Conservation (phyloP, 2,797 vertebrate genomes). For the Corythornis leucogaster region DNA sequence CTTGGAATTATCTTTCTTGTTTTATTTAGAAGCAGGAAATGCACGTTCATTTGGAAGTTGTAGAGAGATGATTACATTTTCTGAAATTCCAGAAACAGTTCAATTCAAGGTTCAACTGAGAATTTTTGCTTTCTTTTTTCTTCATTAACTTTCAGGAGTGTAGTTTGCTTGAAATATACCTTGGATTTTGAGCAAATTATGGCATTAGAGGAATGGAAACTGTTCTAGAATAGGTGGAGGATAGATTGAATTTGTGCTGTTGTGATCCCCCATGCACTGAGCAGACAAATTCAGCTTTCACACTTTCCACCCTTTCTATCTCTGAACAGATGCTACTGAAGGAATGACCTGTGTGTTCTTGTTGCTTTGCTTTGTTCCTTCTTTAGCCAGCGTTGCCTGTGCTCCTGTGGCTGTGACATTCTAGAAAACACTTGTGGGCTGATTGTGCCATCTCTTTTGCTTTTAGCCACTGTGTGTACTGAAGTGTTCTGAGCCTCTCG, state of each 20-base stretch:
- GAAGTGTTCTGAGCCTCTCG: neutral
- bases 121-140: neutral
- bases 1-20: slow-evolving; percentile 25
- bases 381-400: neutral
- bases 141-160: neutral
- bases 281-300: neutral
- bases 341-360: neutral
- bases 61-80: neutral
- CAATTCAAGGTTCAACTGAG: neutral
- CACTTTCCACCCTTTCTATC: neutral
- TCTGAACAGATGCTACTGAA: neutral
- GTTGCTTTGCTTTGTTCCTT: neutral
- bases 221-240: neutral
- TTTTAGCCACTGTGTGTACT: neutral
- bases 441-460: neutral
- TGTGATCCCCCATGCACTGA: neutral
- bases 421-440: neutral
- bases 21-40: slow-evolving; percentile 49
- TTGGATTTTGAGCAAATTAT: neutral
- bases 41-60: neutral
- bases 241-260: neutral
- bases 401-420: neutral
- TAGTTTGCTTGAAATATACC: neutral
- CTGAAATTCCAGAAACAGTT: neutral
- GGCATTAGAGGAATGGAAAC: neutral